A percentile compares a stretch with the other conserved stretches of the same genome.
These are phyloP conservation scores for Pagrus major DNA, from an alignment of 2,113 vertebrate genomes.

Conservation along the genomic window DNA sequence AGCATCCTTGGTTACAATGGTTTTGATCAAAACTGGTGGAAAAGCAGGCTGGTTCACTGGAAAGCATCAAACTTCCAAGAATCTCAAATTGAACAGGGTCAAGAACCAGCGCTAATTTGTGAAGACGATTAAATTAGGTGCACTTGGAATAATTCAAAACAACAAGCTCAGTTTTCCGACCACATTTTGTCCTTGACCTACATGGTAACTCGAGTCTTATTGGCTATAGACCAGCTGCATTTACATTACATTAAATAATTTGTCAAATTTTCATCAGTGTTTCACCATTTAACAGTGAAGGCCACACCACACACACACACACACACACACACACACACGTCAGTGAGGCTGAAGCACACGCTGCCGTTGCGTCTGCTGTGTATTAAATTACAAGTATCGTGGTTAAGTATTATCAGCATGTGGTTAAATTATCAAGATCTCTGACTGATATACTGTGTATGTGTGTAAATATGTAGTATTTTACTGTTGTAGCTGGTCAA, in stretches of 20 bases:
- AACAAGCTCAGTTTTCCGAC: neutral
- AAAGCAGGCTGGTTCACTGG: too few species aligned
- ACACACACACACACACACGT: slow-evolving; percentile 22
- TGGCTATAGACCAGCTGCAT: neutral
- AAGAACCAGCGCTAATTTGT: too few species aligned
- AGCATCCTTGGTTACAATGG: too few species aligned
- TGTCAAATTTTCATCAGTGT: slow-evolving; percentile 33
- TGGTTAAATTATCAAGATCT: neutral
- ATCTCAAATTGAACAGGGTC: too few species aligned
- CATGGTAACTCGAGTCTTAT: slow-evolving; percentile 6
- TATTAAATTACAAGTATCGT: slow-evolving; percentile 13
- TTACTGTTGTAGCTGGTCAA: neutral
- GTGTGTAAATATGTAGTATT: neutral
- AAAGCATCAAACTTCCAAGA: too few species aligned
- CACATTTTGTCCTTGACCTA: neutral
- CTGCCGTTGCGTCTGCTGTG: slow-evolving; percentile 30
- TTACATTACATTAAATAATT: slow-evolving; percentile 41
- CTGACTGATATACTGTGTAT: neutral
- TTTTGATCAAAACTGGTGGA: too few species aligned
- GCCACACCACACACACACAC: slow-evolving; percentile 27
- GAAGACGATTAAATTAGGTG: too few species aligned
- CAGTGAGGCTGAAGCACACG: slow-evolving; percentile 28
- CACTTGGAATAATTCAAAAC: too few species aligned
- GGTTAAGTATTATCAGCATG: neutral
- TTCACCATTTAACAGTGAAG: slow-evolving; percentile 16